A percentile compares a stretch with the other conserved stretches of the same genome.
Conservation (phyloP, 1,140 invertebrate species). For the Zeugodacus cucurbitae region DNA sequence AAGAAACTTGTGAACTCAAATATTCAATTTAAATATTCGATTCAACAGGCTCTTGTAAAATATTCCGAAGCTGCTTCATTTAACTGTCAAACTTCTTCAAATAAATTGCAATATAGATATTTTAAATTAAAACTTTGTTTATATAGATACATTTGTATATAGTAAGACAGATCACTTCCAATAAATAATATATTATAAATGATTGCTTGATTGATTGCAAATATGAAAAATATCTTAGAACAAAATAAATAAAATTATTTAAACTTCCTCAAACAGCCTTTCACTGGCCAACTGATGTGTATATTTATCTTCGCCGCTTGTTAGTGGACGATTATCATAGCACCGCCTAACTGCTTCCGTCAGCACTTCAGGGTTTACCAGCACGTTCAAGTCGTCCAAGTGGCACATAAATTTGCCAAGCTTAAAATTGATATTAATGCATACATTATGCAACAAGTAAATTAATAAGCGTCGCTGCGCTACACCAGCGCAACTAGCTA, state of each 20-base stretch:
- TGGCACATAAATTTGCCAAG: not conserved
- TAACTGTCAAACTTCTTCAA: no score
- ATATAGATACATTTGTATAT: no score
- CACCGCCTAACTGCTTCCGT: not conserved
- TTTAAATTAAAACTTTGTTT: no score
- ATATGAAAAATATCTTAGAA: not conserved
- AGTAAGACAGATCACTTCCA: no score
- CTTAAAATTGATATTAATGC: conserved; percentile 24
- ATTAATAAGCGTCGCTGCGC: not conserved
- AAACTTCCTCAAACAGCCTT: no score
- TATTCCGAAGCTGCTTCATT: no score
- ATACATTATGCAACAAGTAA: not conserved
- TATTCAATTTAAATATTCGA: no score
- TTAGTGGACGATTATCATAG: not conserved
- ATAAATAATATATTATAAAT: no score
- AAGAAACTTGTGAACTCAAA: no score
- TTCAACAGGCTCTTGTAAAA: no score
- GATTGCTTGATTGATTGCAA: no score
- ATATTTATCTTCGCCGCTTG: not conserved
- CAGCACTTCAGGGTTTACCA: not conserved
- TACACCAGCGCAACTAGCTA: not conserved
- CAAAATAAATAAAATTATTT: not conserved
- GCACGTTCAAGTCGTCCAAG: not conserved
- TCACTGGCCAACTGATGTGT: not conserved
- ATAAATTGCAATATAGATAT: no score